phyloP scores from a whole-genome alignment of 2,113 vertebrate species.

The Orcinus orca region DNA sequence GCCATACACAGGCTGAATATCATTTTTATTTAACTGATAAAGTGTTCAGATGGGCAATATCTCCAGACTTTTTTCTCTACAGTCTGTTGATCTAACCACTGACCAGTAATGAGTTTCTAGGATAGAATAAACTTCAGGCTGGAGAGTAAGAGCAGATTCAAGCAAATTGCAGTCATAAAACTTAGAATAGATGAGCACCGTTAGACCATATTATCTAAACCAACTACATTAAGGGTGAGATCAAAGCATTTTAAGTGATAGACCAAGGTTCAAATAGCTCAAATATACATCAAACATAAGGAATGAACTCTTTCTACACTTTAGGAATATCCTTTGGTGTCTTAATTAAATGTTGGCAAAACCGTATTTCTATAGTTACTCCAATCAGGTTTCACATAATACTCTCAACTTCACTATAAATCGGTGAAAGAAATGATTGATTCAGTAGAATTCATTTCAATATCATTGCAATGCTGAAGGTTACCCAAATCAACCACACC shows the following conservation, averaged over 20 bases:
- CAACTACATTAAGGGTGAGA: not conserved
- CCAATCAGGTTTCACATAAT: not conserved
- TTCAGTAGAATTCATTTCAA: not conserved
- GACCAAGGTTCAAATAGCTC: not conserved
- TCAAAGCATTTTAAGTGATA: not conserved
- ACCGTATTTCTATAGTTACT: not conserved
- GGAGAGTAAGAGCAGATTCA: not conserved
- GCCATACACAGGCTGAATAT: not conserved
- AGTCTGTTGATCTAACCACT: not conserved
- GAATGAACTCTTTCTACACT: not conserved
- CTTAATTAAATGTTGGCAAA: not conserved
- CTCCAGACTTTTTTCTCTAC: not conserved
- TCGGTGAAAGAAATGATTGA: not conserved
- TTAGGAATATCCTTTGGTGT: not conserved
- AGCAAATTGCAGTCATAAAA: not conserved
- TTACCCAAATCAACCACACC: not conserved
- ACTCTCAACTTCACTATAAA: not conserved
- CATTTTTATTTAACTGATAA: constrained; percentile 36
- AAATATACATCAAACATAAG: not conserved
- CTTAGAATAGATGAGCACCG: not conserved
- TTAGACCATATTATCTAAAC: not conserved
- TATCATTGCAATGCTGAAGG: not conserved
- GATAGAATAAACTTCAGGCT: not conserved
- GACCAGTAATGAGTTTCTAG: not conserved
- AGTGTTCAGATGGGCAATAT: not conserved